Percentiles rank a stretch among this genome's conserved stretches.
Evolutionary conservation across 1,140 invertebrate species (phyloP).

Genomic region (Maniola jurtina): DNA sequence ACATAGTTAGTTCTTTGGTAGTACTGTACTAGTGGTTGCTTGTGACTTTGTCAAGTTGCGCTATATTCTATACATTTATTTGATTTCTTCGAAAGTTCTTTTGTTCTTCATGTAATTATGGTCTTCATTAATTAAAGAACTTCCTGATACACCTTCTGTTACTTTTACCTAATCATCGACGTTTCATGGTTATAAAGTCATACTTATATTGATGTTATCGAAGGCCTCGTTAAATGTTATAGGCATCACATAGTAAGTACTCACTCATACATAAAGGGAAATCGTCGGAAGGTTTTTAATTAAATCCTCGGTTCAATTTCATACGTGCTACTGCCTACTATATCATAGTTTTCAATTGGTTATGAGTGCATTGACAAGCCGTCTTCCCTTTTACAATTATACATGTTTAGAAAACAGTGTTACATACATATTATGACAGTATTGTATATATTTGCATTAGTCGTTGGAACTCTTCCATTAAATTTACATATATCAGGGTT

Average conservation of each 20-base stretch:
- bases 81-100: not conserved
- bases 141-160: not conserved
- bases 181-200: not conserved
- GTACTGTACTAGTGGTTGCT: not conserved
- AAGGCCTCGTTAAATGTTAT: not conserved
- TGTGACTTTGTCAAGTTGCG: not conserved
- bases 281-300: too few relatives aligned
- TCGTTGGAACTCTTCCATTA: conserved; percentile 9
- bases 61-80: not conserved
- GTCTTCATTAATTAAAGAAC: not conserved
- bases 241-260: not conserved
- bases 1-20: too few relatives aligned
- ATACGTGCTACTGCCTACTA: too few relatives aligned
- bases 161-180: not conserved
- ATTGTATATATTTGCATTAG: not conserved
- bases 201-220: not conserved
- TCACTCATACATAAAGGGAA: too few relatives aligned
- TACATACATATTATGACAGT: not conserved
- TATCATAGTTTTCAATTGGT: too few relatives aligned
- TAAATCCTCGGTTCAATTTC: too few relatives aligned
- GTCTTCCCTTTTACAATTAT: not conserved
- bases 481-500: conserved; percentile 1
- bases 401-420: not conserved
- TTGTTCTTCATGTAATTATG: not conserved
- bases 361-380: not conserved